Evolutionary conservation across 2,797 vertebrate genomes (phyloP).

Genomic region (Selene dorsalis): DNA sequence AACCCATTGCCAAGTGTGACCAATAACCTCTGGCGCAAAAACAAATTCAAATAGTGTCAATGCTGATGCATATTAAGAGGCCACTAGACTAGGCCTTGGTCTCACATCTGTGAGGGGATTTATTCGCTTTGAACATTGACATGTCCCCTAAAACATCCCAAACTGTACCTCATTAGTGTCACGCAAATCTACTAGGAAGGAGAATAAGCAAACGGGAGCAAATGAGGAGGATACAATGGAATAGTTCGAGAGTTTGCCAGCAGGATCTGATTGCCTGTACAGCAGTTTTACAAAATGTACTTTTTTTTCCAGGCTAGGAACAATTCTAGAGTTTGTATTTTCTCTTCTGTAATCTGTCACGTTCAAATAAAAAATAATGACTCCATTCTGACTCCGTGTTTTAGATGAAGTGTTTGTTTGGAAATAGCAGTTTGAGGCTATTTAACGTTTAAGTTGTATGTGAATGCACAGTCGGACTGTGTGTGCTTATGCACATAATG

Average conservation of each 20-base stretch:
- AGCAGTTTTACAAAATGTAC: slow-evolving; percentile 68
- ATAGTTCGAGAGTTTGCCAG: slow-evolving; percentile 65
- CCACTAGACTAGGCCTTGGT: neutral
- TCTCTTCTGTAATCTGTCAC: slow-evolving; percentile 68
- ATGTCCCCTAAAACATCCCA: neutral
- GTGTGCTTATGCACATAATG: slow-evolving; percentile 2
- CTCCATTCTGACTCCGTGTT: slow-evolving; percentile 30
- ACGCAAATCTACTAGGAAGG: neutral
- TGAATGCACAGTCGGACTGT: neutral
- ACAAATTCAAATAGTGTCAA: neutral
- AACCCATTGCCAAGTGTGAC: neutral
- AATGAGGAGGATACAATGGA: slow-evolving; percentile 48
- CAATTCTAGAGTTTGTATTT: slow-evolving; percentile 79
- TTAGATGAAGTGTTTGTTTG: neutral
- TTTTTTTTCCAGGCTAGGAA: slow-evolving; percentile 70
- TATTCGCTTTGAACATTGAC: neutral
- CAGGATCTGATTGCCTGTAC: slow-evolving; percentile 56
- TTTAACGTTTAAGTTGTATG: neutral
- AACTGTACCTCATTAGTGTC: neutral
- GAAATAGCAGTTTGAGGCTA: neutral
- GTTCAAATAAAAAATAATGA: slow-evolving; percentile 71
- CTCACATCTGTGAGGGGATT: neutral
- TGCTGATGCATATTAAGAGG: neutral
- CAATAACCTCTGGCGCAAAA: neutral
- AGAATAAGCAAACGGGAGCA: slow-evolving; percentile 4